Conservation (phyloP, 2,113 vertebrate genomes). For the Dissostichus mawsoni region DNA sequence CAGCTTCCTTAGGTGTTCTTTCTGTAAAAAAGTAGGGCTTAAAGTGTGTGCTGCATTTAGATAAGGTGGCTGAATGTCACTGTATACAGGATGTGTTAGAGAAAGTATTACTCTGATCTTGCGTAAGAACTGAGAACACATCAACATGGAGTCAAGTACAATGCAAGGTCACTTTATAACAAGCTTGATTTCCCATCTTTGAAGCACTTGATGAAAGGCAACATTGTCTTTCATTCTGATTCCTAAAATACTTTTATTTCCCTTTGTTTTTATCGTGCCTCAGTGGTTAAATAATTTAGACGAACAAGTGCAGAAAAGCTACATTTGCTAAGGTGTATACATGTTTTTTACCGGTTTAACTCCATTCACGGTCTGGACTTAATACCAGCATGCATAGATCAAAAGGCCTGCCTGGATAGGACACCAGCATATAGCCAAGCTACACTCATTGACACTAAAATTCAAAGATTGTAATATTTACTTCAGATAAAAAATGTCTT, state of each 20-base stretch:
- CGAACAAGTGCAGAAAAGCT: not conserved
- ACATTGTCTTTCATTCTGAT: not conserved
- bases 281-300: slow-evolving; percentile 7
- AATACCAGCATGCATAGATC: not conserved
- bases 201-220: not conserved
- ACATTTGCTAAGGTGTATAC: not conserved
- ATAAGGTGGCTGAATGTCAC: slow-evolving; percentile 63
- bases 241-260: slow-evolving; percentile 1
- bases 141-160: slow-evolving; percentile 1
- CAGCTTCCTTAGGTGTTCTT: slow-evolving; percentile 69
- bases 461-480: not conserved
- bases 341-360: not conserved
- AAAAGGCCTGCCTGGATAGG: slow-evolving; percentile 1
- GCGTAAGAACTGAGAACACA: slow-evolving; percentile 16
- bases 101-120: slow-evolving; percentile 27
- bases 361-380: not conserved
- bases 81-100: slow-evolving; percentile 32
- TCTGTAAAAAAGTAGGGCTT: slow-evolving; percentile 49
- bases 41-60: slow-evolving; percentile 61
- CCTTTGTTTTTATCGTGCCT: slow-evolving; percentile 3
- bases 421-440: not conserved
- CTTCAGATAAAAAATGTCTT: too few species aligned
- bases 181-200: not conserved
- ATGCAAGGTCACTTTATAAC: slow-evolving; percentile 49
- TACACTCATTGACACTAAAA: not conserved